These are phyloP conservation scores for Cyrtorhinus lividipennis DNA, from an alignment of 1,140 invertebrate species.

Conservation along the genomic window DNA sequence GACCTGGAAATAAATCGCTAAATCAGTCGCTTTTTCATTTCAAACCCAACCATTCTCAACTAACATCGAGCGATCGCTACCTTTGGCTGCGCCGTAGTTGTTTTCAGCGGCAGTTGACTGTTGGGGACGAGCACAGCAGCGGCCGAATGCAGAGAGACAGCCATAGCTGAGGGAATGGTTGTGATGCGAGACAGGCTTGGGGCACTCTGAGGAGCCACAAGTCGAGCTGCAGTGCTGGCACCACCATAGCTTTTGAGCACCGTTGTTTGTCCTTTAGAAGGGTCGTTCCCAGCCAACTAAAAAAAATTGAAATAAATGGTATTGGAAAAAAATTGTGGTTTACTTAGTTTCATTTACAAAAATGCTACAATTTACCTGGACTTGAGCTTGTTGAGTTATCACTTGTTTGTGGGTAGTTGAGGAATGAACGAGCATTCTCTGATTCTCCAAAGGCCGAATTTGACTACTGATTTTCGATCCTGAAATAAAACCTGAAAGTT, in stretches of 20 bases:
- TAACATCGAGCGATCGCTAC: no score
- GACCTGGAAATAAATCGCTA: conserved; percentile 19
- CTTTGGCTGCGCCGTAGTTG: neutral
- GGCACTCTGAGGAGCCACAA: conserved; percentile 4
- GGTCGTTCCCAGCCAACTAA: neutral
- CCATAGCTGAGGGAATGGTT: conserved; percentile 4
- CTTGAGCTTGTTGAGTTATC: conserved; percentile 20
- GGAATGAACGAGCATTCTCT: conserved; percentile 19
- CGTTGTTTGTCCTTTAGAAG: neutral
- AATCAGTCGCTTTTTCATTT: no score
- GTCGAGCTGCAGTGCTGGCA: neutral
- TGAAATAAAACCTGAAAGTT: no score
- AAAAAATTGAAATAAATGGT: no score
- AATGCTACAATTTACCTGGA: conserved; percentile 15
- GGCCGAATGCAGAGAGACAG: conserved; percentile 12
- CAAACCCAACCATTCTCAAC: no score
- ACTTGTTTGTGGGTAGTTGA: conserved; percentile 22
- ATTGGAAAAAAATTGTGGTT: neutral
- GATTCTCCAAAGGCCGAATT: conserved; percentile 19
- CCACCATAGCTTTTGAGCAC: conserved; percentile 11
- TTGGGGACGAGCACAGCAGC: conserved; percentile 16
- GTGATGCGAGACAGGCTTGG: conserved; percentile 16
- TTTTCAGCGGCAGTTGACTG: neutral
- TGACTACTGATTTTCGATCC: conserved; percentile 15
- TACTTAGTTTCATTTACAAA: conserved; percentile 18